These are phyloP conservation scores for Ryuthela nishihirai DNA, from an alignment of 2,888 invertebrate genomes.

Conservation along the genomic window DNA sequence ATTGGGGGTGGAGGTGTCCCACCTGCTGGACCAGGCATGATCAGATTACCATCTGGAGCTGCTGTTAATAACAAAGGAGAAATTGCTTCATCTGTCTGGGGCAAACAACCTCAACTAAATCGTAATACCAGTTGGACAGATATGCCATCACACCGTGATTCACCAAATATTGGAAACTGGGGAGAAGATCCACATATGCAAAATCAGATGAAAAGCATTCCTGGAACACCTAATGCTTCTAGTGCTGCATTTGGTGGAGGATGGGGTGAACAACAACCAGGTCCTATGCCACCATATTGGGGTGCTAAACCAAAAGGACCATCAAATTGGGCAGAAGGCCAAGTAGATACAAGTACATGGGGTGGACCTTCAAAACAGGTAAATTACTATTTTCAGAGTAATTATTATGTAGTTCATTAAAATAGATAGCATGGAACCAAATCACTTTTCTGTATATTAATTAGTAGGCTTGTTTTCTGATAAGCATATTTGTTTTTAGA, in stretches of 20 bases:
- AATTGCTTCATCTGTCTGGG: conserved; percentile 22
- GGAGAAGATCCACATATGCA: conserved; percentile 20
- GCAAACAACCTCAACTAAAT: conserved; percentile 16
- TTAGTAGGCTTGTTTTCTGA: too few relatives aligned
- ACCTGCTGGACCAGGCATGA: conserved; percentile 41
- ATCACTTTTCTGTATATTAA: too few relatives aligned
- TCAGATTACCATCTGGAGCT: conserved; percentile 37
- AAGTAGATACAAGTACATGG: conserved; percentile 62
- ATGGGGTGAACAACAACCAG: conserved; percentile 44
- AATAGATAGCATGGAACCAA: too few relatives aligned
- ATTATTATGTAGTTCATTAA: too few relatives aligned
- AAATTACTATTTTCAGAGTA: neutral
- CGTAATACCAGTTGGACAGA: conserved; percentile 34
- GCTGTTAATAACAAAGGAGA: conserved; percentile 12
- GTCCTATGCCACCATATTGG: conserved; percentile 55
- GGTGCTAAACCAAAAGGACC: conserved; percentile 52
- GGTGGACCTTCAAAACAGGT: conserved; percentile 56
- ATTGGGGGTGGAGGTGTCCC: conserved; percentile 34
- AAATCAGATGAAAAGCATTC: conserved; percentile 22
- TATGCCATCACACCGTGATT: conserved; percentile 29
- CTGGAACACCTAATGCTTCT: conserved; percentile 20
- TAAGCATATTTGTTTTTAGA: too few relatives aligned
- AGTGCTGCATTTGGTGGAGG: conserved; percentile 19
- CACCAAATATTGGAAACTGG: conserved; percentile 28
- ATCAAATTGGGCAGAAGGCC: conserved; percentile 54